Conservation (phyloP, 1,140 invertebrate species). For the Brachionus angularis region DNA sequence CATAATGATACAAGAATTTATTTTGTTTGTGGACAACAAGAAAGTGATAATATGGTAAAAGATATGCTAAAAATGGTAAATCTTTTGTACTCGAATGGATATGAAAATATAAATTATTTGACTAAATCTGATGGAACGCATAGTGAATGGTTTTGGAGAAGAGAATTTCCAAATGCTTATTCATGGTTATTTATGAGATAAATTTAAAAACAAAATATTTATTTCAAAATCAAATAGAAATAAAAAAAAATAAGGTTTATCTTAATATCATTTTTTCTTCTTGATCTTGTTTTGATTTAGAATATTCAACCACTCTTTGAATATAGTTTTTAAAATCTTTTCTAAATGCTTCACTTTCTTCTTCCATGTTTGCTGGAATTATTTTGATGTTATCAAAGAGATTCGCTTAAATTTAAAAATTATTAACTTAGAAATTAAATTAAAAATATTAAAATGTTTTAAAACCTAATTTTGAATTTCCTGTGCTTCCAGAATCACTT, state of each 20-base stretch:
- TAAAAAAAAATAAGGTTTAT: slow-evolving; percentile 5
- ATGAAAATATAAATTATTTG: slow-evolving; percentile 4
- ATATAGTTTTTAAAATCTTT: slow-evolving; percentile 67
- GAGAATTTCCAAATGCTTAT: slow-evolving; percentile 28
- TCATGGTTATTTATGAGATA: slow-evolving; percentile 26
- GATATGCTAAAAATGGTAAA: slow-evolving; percentile 32
- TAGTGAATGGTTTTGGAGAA: slow-evolving; percentile 38
- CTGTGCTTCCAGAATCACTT: background rate
- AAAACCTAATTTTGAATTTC: slow-evolving; percentile 6
- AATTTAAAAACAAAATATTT: too few species aligned
- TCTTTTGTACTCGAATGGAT: background rate
- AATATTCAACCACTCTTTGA: slow-evolving; percentile 1
- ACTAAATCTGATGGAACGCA: slow-evolving; percentile 1
- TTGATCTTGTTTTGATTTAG: slow-evolving; percentile 44
- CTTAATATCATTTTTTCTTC: slow-evolving; percentile 43
- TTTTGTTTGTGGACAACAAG: slow-evolving; percentile 28
- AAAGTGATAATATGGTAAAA: slow-evolving; percentile 2
- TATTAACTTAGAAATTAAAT: background rate
- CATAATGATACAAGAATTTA: slow-evolving; percentile 6
- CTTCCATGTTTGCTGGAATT: slow-evolving; percentile 65
- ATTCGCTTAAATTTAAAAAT: slow-evolving; percentile 57
- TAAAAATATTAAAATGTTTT: background rate
- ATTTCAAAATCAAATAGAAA: background rate
- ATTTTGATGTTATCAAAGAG: slow-evolving; percentile 66
- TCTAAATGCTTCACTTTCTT: slow-evolving; percentile 64